phyloP scores from a whole-genome alignment of 1,140 invertebrate genomes.

The Sminthurides bifidus region DNA sequence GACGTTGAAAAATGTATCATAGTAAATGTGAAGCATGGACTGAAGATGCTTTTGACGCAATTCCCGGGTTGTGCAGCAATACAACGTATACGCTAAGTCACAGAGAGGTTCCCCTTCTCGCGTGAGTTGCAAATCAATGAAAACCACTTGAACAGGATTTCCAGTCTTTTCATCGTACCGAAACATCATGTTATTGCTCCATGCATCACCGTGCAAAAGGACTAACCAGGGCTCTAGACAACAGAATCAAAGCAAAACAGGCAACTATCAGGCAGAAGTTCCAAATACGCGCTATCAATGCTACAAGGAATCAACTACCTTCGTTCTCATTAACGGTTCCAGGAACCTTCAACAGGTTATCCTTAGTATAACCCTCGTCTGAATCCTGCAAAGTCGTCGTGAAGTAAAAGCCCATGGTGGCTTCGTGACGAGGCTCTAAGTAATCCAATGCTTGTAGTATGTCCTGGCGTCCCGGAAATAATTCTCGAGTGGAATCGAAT shows the following conservation, averaged over 20 bases:
- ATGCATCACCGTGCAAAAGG: conserved; percentile 48
- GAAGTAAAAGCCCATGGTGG: neutral
- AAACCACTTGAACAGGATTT: conserved; percentile 1
- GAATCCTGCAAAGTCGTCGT: too few species aligned
- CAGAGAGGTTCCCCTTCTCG: conserved; percentile 9
- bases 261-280: neutral
- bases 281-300: neutral
- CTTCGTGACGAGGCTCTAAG: neutral
- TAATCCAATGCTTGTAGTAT: neutral
- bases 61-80: conserved; percentile 7
- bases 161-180: conserved; percentile 37
- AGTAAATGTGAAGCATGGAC: conserved; percentile 11
- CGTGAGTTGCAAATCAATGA: conserved; percentile 22
- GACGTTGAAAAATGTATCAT: conserved; percentile 9
- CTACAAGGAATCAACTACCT: neutral
- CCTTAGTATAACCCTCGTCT: neutral
- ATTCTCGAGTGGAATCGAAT: neutral
- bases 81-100: conserved; percentile 20
- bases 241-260: neutral
- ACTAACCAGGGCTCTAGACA: conserved; percentile 33
- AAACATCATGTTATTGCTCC: conserved; percentile 55
- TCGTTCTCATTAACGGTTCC: neutral
- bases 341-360: neutral
- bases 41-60: conserved; percentile 13
- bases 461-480: neutral